phyloP scores from a whole-genome alignment of 2,888 invertebrate genomes.

The Athalia rosae region DNA sequence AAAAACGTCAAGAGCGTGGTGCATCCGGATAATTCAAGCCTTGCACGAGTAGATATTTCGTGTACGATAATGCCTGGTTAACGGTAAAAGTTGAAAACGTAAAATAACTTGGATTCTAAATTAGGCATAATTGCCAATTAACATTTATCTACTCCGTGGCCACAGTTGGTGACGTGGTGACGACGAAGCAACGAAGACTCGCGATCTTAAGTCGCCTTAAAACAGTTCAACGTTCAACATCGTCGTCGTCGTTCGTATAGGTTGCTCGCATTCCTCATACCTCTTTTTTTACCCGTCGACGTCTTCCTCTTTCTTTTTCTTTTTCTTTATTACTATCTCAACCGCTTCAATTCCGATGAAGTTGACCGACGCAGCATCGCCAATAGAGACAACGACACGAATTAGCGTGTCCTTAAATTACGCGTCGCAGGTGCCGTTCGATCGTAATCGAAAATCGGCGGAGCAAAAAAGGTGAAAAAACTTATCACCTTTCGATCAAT shows the following conservation, averaged over 20 bases:
- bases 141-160: background rate
- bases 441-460: too few species aligned
- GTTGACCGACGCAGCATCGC: too few species aligned
- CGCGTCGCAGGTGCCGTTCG: too few species aligned
- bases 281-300: background rate
- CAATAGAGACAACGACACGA: too few species aligned
- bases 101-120: constrained; percentile 38
- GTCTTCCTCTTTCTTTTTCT: background rate
- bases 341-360: background rate
- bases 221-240: constrained; percentile 11
- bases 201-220: background rate
- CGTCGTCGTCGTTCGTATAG: background rate
- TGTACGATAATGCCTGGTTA: too few species aligned
- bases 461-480: too few species aligned
- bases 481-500: too few species aligned
- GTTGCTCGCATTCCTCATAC: constrained; percentile 1
- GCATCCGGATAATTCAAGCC: too few species aligned
- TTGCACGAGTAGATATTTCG: too few species aligned
- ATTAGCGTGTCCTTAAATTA: too few species aligned
- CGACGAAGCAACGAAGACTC: background rate
- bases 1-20: too few species aligned
- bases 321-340: background rate
- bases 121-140: constrained; percentile 34
- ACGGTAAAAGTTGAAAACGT: constrained; percentile 34
- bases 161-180: background rate